Evolutionary conservation across 2,888 invertebrate species (phyloP).

Genomic region (Keiferia lycopersicella): DNA sequence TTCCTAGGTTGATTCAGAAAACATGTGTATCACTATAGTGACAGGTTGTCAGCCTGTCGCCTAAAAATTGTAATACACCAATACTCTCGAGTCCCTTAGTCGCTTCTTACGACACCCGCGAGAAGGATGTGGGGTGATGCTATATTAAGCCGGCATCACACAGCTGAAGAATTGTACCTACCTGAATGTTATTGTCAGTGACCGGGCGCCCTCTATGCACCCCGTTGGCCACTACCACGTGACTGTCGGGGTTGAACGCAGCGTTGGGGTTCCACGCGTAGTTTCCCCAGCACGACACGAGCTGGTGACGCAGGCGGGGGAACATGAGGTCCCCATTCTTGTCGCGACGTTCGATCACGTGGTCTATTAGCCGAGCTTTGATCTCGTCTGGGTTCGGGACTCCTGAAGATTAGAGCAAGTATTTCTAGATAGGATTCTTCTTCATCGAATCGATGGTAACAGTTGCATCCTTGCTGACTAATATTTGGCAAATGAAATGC

Average conservation of each 20-base stretch:
- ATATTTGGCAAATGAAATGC: too few species aligned
- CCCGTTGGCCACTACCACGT: conserved; percentile 83
- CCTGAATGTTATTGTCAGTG: conserved; percentile 88
- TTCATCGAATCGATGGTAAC: too few species aligned
- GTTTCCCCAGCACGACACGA: conserved; percentile 88
- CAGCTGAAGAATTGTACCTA: conserved; percentile 46
- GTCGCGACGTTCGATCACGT: conserved; percentile 79
- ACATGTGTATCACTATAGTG: too few species aligned
- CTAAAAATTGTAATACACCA: too few species aligned
- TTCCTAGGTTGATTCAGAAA: too few species aligned
- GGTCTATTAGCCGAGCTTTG: conserved; percentile 67
- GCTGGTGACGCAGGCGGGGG: conserved; percentile 84
- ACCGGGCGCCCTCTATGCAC: conserved; percentile 86
- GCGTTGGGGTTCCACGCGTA: conserved; percentile 87
- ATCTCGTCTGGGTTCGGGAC: conserved; percentile 78
- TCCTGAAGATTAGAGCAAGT: conserved; percentile 49
- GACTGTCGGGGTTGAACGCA: conserved; percentile 85
- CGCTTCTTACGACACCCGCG: neutral
- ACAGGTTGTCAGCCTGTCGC: too few species aligned
- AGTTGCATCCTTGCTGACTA: too few species aligned
- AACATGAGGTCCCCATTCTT: conserved; percentile 82
- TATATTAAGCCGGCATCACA: too few species aligned
- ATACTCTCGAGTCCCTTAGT: neutral
- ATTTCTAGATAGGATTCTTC: too few species aligned
- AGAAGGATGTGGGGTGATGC: neutral